Evolutionary conservation across 2,113 vertebrate species (phyloP), one percentile per base, ranked within the genome.

Genomic region (Hystrix cristata): DNA sequence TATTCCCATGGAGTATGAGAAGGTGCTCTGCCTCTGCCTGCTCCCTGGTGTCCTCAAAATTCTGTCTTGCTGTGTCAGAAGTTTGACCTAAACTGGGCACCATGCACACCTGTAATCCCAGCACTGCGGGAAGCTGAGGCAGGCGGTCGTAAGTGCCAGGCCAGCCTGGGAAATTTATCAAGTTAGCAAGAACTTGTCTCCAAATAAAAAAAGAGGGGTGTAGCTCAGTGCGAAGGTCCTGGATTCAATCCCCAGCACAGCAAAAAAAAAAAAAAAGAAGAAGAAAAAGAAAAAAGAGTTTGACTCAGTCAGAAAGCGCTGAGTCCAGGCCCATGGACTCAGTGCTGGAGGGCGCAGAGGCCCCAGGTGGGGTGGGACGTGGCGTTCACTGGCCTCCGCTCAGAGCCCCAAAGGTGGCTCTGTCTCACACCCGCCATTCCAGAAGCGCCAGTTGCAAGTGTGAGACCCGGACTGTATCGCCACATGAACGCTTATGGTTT

Each of bases 351-450:
- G 53, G 87, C 19, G 46, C 87, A 57, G 89, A 31, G 85, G 67
- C 81, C 29, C 34, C 11, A 3, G 29, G 48, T 7, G 0, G 19
- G 85, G n/a, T 0, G 4, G 7, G 9, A 14, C 4, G n/a, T 14
- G 38, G 46, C 7, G 21, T 46, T 57, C 4, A 10, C 57, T 48
- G 81, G 81, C 57, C 38, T 38, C 38, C 64, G 91, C 55, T 67
- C 69, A 25, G 80, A 93, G 64, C 69, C 59, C 34, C 16, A 29
- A 74, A 15, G 79, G 27, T 23, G 1, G 51, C 82, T 87, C 4
- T 2, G 1, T 31, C 51, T 62, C 43, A 38, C 31, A 5, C 2
- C 4, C 27, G 57, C 38, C 57, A 25, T 34, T 90, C n/a, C 29
- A 16, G 13, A 87, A 87, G 76, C 72, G 34, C 53, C 21, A 15